These are phyloP conservation scores for Bombus pascuorum DNA, from an alignment of 1,140 invertebrate genomes.

Conservation along the genomic window DNA sequence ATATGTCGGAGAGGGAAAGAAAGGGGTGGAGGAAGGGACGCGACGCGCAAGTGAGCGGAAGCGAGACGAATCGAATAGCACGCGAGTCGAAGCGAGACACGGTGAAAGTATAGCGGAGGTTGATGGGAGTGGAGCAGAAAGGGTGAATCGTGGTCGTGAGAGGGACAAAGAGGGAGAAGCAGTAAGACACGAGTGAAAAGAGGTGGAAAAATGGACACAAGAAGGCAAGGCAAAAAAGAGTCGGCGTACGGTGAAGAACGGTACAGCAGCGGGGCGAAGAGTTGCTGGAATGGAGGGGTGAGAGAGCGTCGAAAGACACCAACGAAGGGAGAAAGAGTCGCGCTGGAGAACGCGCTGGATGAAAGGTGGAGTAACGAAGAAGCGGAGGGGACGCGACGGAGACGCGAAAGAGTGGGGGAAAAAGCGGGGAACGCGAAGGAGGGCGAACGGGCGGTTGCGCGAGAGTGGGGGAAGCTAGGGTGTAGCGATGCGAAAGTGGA, in stretches of 20 bases:
- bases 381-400: background rate
- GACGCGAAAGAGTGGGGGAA: background rate
- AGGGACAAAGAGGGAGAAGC: background rate
- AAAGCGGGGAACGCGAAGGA: conserved; percentile 1
- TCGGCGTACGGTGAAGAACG: background rate
- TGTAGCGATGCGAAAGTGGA: background rate
- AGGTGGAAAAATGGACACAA: conserved; percentile 14
- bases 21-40: background rate
- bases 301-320: conserved; percentile 3
- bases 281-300: background rate
- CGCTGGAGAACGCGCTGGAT: conserved; percentile 2
- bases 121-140: too few relatives aligned
- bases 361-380: conserved; percentile 4
- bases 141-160: background rate
- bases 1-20: background rate
- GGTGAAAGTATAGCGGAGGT: background rate
- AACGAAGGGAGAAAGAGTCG: conserved; percentile 21
- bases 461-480: background rate
- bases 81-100: background rate
- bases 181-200: background rate
- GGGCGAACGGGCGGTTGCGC: background rate
- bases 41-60: background rate
- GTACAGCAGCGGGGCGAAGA: background rate
- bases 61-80: background rate
- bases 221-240: background rate